phyloP scores from a whole-genome alignment of 2,888 invertebrate genomes.

The Sarcophaga caerulescens region DNA sequence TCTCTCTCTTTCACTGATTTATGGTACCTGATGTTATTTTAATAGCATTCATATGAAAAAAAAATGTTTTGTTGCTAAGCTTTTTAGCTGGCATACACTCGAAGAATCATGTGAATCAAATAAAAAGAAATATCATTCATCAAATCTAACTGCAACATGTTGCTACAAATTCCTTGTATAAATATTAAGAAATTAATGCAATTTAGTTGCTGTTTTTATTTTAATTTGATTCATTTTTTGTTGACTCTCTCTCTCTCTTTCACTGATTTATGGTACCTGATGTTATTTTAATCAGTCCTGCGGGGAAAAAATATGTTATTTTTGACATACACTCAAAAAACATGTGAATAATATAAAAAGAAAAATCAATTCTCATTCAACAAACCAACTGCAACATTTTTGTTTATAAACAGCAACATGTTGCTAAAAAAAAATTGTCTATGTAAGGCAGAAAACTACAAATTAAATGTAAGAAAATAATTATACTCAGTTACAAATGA shows the following conservation, averaged over 20 bases:
- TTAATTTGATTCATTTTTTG: conserved; percentile 41
- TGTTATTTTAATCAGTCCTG: conserved; percentile 30
- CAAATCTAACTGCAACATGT: no score
- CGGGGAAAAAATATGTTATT: neutral
- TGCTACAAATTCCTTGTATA: no score
- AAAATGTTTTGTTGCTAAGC: neutral
- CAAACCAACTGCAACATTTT: no score
- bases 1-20: neutral
- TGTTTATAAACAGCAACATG: no score
- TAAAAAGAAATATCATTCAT: neutral
- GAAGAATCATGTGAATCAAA: neutral
- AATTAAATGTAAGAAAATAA: no score
- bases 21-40: conserved; percentile 36
- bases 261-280: neutral
- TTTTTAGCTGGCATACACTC: neutral
- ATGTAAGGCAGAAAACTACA: no score
- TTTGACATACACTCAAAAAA: no score
- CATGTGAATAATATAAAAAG: no score
- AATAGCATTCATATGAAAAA: conserved; percentile 21
- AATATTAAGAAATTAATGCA: no score
- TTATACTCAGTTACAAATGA: no score
- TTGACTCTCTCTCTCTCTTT: neutral
- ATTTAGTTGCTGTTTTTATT: conserved; percentile 43
- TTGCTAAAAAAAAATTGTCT: no score
- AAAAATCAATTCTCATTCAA: no score